Base-by-base conservation (phyloP, 2,113 vertebrate genomes). In the Semnornis frantzii region DNA sequence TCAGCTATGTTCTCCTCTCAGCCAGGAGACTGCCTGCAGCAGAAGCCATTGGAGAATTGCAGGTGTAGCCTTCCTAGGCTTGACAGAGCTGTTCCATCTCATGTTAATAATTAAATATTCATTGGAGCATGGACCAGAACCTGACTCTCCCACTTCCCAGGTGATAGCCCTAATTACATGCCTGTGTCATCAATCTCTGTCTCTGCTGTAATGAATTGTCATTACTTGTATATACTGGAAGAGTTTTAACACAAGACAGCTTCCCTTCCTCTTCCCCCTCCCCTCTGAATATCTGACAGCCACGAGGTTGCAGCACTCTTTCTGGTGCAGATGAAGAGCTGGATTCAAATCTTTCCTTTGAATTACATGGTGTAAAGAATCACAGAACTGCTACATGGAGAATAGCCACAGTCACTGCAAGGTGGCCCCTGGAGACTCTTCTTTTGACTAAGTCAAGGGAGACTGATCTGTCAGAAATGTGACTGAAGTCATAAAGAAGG, bases 71-170 rank as follows among this genome's bases (percentile, higher is more conserved):
- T 96, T 83, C 80, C 69, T 80, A 86, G 88, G 79, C 92, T 94
- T 94, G 93, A 96, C 85, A 95, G 90, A 84, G 80, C 90, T 93
- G 93, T 90, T 96, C 83, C 92, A 94, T 96, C 96, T 96, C 92
- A 86, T 93, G 95, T 96, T 94, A 96, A 96, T 96, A 96, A 96
- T 96, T 95, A 96, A 96, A 94, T 96, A 96, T 93, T 95, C 95
- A 95, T 94, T 95, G 90, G 83, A 94, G 91, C 92, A 92, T 93
- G 91, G 92, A 96, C 94, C 86, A 95, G 89, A 96, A 96, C 89
- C 91, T 90, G 86, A 90, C 92, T 96, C 95, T 94, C 86, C 74
- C 84, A 90, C 95, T 94, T 96, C 94, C 94, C 86, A 96, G 95
- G 95, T 96, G 96, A 96, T 92, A 94, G 86, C 70, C 91, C 95